These are phyloP conservation scores for Gnathochromis pfefferi DNA, from an alignment of 2,113 vertebrate species.

Conservation along the genomic window DNA sequence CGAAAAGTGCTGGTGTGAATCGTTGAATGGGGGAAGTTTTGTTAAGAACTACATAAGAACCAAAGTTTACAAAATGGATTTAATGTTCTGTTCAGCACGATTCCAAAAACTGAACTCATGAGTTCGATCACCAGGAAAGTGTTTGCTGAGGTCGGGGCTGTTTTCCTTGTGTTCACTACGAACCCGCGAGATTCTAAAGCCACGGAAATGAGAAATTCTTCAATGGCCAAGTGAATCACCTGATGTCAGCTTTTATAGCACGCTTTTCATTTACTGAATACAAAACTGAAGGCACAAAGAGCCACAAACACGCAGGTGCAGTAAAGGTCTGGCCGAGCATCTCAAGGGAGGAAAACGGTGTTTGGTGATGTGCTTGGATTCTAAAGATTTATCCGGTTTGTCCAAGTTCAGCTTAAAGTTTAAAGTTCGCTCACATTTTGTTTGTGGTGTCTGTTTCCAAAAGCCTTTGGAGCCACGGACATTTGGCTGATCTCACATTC, in stretches of 20 bases:
- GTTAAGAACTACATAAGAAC: accelerated
- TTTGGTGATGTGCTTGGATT: neutral
- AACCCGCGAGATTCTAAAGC: accelerated
- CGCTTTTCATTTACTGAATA: accelerated
- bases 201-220: neutral
- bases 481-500: neutral
- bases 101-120: neutral
- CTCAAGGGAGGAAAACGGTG: accelerated
- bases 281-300: neutral
- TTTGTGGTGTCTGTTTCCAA: neutral
- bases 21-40: neutral
- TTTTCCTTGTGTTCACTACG: neutral
- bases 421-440: neutral
- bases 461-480: accelerated
- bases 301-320: neutral
- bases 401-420: neutral
- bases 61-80: neutral
- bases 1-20: neutral
- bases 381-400: neutral
- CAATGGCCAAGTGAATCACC: accelerated
- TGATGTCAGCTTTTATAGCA: neutral
- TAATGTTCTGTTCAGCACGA: neutral
- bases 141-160: neutral
- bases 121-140: neutral
- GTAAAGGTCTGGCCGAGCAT: neutral